These are phyloP conservation scores for Magallana nippona DNA, from an alignment of 2,888 invertebrate species.

Conservation along the genomic window DNA sequence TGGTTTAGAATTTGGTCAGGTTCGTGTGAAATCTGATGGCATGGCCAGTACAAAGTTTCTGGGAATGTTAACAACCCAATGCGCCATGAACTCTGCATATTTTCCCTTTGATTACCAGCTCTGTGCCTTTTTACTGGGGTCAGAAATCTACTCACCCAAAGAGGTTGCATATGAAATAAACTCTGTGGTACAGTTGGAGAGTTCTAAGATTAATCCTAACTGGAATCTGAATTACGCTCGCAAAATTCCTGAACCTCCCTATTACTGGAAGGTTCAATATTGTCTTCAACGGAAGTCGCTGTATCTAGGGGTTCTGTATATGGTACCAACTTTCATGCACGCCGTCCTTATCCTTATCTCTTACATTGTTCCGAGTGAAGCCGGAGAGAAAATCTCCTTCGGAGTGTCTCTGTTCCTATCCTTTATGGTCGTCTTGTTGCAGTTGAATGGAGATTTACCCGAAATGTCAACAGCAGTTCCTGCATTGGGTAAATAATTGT, in stretches of 20 bases:
- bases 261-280: not conserved
- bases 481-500: conserved; percentile 23
- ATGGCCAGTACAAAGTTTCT: not conserved
- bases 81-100: not conserved
- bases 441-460: conserved; percentile 10
- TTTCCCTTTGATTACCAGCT: conserved; percentile 35
- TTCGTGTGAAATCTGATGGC: not conserved
- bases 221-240: not conserved
- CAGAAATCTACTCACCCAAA: not conserved
- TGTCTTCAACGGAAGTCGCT: conserved; percentile 17
- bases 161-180: not conserved
- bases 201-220: not conserved
- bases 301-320: not conserved
- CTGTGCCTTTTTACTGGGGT: not conserved
- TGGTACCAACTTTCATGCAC: not conserved
- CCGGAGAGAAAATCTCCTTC: conserved; percentile 34
- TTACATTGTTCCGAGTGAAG: conserved; percentile 26
- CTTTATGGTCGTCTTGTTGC: conserved; percentile 25
- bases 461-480: conserved; percentile 9
- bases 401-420: conserved; percentile 35
- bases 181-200: not conserved
- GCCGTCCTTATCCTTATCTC: conserved; percentile 22
- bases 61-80: conserved; percentile 6
- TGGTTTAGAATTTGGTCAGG: not conserved
- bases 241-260: too few relatives aligned